A percentile compares a stretch with the other conserved stretches of the same genome.
Conservation (phyloP, 2,797 vertebrate species). For the Chaenodraco wilsoni region DNA sequence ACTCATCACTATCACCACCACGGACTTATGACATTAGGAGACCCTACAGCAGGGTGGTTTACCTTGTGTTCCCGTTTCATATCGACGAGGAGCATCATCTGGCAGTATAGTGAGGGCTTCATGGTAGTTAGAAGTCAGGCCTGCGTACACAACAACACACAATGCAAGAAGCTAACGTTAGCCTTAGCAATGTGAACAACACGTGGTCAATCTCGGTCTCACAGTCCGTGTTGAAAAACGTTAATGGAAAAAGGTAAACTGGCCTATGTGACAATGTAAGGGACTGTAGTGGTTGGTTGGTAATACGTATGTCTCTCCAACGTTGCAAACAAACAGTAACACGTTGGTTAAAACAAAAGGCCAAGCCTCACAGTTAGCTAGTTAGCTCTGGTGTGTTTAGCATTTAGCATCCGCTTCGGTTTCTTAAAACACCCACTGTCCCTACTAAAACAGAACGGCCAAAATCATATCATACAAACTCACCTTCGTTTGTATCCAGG, state of each 20-base stretch:
- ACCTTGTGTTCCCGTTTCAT: conserved; percentile 92
- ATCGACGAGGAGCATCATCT: conserved; percentile 87
- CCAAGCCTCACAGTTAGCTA: neutral
- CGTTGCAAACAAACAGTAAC: neutral
- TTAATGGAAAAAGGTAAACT: neutral
- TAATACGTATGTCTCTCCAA: neutral
- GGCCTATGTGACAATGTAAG: fast-evolving
- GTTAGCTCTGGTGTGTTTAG: conserved; percentile 1
- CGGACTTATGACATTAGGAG: too few species aligned
- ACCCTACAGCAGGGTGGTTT: neutral
- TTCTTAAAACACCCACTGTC: neutral
- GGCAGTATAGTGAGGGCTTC: conserved; percentile 12
- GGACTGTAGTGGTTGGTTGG: fast-evolving
- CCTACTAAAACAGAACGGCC: fast-evolving
- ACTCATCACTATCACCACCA: conserved; percentile 75
- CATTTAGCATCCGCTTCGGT: neutral
- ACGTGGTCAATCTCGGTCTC: neutral
- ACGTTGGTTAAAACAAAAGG: neutral
- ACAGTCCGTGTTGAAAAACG: neutral
- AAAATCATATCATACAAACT: fast-evolving
- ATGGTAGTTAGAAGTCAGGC: fast-evolving
- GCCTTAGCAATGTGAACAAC: neutral
- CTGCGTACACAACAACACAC: neutral
- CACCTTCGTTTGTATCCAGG: neutral
- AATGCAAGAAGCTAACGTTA: neutral